phyloP scores from a whole-genome alignment of 2,888 invertebrate species.

The Sarcophaga subvicina region DNA sequence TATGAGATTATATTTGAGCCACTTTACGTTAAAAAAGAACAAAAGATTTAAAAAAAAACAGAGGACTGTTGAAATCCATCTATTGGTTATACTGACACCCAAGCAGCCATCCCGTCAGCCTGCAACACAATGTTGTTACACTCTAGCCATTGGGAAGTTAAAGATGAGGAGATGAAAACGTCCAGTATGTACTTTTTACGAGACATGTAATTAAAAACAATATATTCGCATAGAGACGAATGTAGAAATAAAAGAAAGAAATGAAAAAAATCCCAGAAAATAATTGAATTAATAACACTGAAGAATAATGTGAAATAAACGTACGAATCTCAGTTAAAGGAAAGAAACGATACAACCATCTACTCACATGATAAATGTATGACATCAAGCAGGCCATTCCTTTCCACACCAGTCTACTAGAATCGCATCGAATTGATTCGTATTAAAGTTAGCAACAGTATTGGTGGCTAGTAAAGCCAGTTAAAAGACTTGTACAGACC shows the following conservation, averaged over 20 bases:
- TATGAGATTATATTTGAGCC: no score
- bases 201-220: not conserved
- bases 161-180: not conserved
- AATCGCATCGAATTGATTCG: not conserved
- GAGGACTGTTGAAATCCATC: not conserved
- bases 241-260: not conserved
- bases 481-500: not conserved
- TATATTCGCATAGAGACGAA: not conserved
- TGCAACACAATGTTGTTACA: not conserved
- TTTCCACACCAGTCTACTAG: not conserved
- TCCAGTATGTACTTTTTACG: no score
- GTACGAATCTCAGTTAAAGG: slow-evolving; percentile 9
- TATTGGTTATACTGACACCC: not conserved
- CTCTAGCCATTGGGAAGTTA: not conserved
- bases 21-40: not conserved
- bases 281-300: slow-evolving; percentile 5
- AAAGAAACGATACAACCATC: slow-evolving; percentile 36
- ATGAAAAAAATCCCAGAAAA: not conserved
- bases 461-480: not conserved
- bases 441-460: not conserved
- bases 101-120: not conserved
- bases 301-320: slow-evolving; percentile 6
- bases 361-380: slow-evolving; percentile 59
- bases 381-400: slow-evolving; percentile 68
- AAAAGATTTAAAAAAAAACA: not conserved